Conservation (phyloP, 2,113 vertebrate genomes). For the Tamias sibiricus region DNA sequence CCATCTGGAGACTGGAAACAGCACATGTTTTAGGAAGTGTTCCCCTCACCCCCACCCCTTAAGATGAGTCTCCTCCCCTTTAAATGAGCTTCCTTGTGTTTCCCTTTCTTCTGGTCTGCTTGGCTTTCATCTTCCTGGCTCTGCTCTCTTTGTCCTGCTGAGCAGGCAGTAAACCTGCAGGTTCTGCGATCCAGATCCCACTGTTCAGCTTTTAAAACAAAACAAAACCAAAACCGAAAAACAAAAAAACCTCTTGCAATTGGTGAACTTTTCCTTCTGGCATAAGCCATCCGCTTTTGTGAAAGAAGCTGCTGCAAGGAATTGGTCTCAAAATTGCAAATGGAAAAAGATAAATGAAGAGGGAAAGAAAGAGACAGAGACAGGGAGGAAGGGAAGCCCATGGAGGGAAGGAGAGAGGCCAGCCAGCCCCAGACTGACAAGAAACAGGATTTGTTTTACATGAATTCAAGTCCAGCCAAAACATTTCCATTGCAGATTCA, state of each 20-base stretch:
- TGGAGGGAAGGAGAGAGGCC: not conserved
- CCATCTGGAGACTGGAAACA: slow-evolving; percentile 61
- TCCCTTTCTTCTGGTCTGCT: slow-evolving; percentile 41
- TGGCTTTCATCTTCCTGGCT: slow-evolving; percentile 61
- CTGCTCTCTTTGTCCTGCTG: slow-evolving; percentile 56
- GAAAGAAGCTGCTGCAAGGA: not conserved
- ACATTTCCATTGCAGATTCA: not conserved
- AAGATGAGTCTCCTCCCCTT: slow-evolving; percentile 47
- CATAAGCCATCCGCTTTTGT: not conserved
- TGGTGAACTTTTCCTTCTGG: slow-evolving; percentile 56
- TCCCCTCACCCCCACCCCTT: not conserved
- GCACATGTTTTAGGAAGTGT: not conserved
- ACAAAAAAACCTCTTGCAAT: not conserved
- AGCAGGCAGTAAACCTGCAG: slow-evolving; percentile 60
- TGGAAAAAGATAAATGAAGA: not conserved
- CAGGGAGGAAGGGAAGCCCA: not conserved
- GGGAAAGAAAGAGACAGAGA: not conserved
- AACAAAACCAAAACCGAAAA: not conserved
- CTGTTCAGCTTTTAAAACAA: slow-evolving; percentile 61
- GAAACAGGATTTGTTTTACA: slow-evolving; percentile 15
- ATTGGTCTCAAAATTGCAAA: not conserved
- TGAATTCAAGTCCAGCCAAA: not conserved
- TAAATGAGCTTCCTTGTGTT: not conserved
- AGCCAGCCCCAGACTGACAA: not conserved
- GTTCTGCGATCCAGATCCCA: slow-evolving; percentile 47